These are phyloP conservation scores for Hymenochirus boettgeri DNA, from an alignment of 2,113 vertebrate species.

Conservation along the genomic window DNA sequence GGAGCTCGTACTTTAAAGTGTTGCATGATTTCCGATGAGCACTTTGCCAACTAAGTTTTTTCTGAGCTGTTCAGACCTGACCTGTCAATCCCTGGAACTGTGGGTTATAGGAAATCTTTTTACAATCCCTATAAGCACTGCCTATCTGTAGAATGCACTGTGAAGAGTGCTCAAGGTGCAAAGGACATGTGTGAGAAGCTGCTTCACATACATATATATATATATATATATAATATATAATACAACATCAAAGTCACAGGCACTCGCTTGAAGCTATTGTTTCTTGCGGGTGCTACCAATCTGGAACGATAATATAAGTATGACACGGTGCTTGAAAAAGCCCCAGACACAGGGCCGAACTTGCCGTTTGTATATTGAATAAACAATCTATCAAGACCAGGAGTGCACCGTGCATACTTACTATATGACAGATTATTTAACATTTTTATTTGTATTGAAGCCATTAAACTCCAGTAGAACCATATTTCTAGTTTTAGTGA, in stretches of 20 bases:
- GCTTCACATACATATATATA: neutral
- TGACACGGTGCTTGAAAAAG: too few species aligned
- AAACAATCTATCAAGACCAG: too few species aligned
- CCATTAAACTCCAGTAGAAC: slow-evolving; percentile 33
- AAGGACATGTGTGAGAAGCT: slow-evolving; percentile 23
- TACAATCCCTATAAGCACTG: slow-evolving; percentile 34
- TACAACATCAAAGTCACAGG: too few species aligned
- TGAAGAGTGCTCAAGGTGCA: slow-evolving; percentile 15
- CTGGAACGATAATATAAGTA: too few species aligned
- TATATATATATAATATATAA: too few species aligned
- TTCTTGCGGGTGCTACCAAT: too few species aligned
- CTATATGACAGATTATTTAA: neutral
- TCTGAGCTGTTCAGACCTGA: slow-evolving; percentile 4
- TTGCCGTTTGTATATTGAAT: too few species aligned
- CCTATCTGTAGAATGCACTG: slow-evolving; percentile 6
- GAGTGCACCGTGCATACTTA: too few species aligned
- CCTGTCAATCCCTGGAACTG: neutral
- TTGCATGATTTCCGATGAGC: slow-evolving; percentile 46
- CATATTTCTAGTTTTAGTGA: slow-evolving; percentile 32
- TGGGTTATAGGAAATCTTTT: slow-evolving; percentile 5
- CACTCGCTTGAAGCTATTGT: too few species aligned
- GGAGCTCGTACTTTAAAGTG: slow-evolving; percentile 29
- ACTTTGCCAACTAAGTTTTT: neutral
- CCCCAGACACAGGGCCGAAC: too few species aligned
- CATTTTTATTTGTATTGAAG: slow-evolving; percentile 17